Evolutionary conservation across 1,140 invertebrate genomes (phyloP).

Genomic region (Anastrepha obliqua): DNA sequence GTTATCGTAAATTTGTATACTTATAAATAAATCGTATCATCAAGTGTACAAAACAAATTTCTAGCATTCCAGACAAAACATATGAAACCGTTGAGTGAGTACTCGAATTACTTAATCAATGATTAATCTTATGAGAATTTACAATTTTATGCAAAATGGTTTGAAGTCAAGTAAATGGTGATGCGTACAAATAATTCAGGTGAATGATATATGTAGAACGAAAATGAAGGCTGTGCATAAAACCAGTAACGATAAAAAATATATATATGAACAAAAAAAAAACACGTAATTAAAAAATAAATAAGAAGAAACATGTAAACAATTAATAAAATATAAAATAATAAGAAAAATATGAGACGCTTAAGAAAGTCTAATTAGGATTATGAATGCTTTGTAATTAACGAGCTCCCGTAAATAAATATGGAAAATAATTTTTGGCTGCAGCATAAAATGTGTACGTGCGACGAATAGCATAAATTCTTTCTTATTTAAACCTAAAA

Average conservation of each 20-base stretch:
- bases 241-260: conserved; percentile 26
- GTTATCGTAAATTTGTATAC: background rate
- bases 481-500: background rate
- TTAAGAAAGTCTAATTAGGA: conserved; percentile 41
- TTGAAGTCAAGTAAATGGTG: background rate
- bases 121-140: conserved; percentile 4
- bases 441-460: background rate
- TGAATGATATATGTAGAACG: conserved; percentile 46
- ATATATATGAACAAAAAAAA: conserved; percentile 4
- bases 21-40: conserved; percentile 6
- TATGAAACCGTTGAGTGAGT: background rate
- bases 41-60: conserved; percentile 19
- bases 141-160: conserved; percentile 32
- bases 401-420: background rate
- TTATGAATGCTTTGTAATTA: conserved; percentile 35
- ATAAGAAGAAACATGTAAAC: conserved; percentile 19
- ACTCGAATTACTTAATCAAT: background rate
- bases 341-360: background rate
- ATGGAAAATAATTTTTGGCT: background rate
- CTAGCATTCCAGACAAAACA: background rate
- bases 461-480: background rate
- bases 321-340: conserved; percentile 29
- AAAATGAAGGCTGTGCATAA: conserved; percentile 47
- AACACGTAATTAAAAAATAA: conserved; percentile 22
- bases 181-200: conserved; percentile 56